These are phyloP conservation scores for Pyrgilauda ruficollis DNA, from an alignment of 2,113 vertebrate genomes.

Conservation along the genomic window DNA sequence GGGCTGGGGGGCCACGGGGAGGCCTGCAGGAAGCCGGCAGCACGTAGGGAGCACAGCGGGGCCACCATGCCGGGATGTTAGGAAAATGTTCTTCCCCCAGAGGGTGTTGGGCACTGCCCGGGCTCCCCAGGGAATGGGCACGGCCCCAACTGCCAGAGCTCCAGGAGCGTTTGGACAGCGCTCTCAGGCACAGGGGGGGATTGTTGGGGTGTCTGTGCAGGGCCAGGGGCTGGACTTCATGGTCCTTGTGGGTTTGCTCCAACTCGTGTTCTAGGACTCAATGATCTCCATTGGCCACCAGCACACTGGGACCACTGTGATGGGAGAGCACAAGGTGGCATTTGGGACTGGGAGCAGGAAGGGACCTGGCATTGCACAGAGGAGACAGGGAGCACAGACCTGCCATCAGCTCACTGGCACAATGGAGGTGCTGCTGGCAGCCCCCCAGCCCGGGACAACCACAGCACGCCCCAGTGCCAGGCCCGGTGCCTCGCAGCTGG, in stretches of 20 bases:
- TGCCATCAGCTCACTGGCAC: not conserved
- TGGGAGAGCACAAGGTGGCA: fast-evolving
- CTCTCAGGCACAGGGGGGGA: not conserved
- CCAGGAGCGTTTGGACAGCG: fast-evolving
- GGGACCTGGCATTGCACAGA: fast-evolving
- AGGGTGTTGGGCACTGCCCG: not conserved
- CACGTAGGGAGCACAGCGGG: not conserved
- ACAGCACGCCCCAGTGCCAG: not conserved
- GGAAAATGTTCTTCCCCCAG: too few species aligned
- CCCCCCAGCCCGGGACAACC: not conserved
- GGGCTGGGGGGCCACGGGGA: too few species aligned
- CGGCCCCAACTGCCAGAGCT: not conserved
- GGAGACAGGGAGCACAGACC: not conserved
- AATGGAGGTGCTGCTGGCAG: not conserved
- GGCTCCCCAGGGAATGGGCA: not conserved
- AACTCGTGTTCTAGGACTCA: not conserved
- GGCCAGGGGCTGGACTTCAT: not conserved
- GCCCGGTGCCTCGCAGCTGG: not conserved
- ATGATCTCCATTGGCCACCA: not conserved
- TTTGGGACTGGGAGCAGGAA: not conserved
- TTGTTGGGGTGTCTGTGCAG: not conserved
- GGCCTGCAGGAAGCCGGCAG: not conserved
- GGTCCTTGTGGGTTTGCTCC: not conserved
- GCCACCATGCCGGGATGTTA: not conserved
- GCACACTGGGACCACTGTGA: not conserved